phyloP scores from a whole-genome alignment of 1,140 invertebrate species.

The Periplaneta americana region DNA sequence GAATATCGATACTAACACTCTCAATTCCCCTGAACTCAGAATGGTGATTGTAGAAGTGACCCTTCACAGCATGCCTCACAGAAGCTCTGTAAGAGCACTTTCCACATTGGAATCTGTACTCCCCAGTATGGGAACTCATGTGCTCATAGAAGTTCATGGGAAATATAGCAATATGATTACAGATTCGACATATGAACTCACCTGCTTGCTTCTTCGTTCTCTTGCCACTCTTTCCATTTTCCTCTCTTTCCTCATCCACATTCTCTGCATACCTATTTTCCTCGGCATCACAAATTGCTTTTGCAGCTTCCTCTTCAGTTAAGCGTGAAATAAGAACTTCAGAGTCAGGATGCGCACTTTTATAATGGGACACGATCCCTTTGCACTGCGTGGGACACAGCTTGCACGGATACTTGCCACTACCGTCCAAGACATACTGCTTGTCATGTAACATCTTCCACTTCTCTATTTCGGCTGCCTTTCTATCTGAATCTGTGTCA shows the following conservation, averaged over 20 bases:
- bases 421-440: background rate
- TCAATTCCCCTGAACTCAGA: background rate
- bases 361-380: slow-evolving; percentile 60
- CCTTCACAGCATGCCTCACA: slow-evolving; percentile 37
- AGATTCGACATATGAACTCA: slow-evolving; percentile 43
- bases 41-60: slow-evolving; percentile 37
- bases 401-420: slow-evolving; percentile 37
- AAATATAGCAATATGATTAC: slow-evolving; percentile 32
- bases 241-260: slow-evolving; percentile 16
- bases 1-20: background rate
- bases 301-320: slow-evolving; percentile 39
- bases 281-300: slow-evolving; percentile 37
- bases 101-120: slow-evolving; percentile 56
- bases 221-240: background rate
- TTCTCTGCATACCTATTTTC: slow-evolving; percentile 20
- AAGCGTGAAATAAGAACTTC: slow-evolving; percentile 60
- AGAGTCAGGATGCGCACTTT: slow-evolving; percentile 48
- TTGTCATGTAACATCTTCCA: background rate
- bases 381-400: slow-evolving; percentile 52
- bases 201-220: slow-evolving; percentile 18
- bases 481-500: background rate
- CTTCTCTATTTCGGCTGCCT: background rate
- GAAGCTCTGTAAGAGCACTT: slow-evolving; percentile 45
- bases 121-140: slow-evolving; percentile 63
- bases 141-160: slow-evolving; percentile 57